phyloP scores from a whole-genome alignment of 1,140 invertebrate species.

The Pararge aegeria region DNA sequence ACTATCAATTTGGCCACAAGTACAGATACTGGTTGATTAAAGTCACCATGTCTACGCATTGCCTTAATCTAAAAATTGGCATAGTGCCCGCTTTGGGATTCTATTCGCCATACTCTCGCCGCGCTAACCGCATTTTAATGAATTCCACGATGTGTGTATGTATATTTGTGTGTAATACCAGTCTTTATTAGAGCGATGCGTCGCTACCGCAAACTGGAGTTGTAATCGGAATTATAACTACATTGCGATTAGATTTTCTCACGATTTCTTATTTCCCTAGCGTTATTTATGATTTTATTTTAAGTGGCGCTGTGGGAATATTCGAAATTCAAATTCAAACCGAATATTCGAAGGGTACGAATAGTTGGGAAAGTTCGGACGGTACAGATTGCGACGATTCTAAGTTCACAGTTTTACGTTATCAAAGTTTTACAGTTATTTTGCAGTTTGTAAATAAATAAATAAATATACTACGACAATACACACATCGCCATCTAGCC shows the following conservation, averaged over 20 bases:
- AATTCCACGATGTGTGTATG: constrained; percentile 24
- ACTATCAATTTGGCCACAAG: too few relatives aligned
- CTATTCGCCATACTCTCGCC: constrained; percentile 36
- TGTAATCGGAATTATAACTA: background rate
- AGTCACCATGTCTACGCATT: too few relatives aligned
- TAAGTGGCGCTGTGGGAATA: background rate
- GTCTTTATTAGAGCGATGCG: constrained; percentile 6
- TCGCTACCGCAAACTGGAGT: background rate
- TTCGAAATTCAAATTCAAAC: too few relatives aligned
- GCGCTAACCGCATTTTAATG: constrained; percentile 66
- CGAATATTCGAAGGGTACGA: too few relatives aligned
- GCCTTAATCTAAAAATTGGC: constrained; percentile 60
- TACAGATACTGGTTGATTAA: too few relatives aligned
- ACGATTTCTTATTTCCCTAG: background rate
- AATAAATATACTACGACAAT: too few relatives aligned
- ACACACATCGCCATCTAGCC: too few relatives aligned
- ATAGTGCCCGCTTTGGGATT: constrained; percentile 44
- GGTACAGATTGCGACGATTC: too few relatives aligned
- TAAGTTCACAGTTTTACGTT: too few relatives aligned
- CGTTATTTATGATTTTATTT: background rate
- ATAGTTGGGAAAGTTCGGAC: too few relatives aligned
- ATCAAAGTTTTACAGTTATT: too few relatives aligned
- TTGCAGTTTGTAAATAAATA: too few relatives aligned
- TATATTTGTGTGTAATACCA: constrained; percentile 10
- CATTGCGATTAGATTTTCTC: background rate